Base-by-base conservation (phyloP, 2,888 invertebrate species). In the Pseudococcus longispinus region DNA sequence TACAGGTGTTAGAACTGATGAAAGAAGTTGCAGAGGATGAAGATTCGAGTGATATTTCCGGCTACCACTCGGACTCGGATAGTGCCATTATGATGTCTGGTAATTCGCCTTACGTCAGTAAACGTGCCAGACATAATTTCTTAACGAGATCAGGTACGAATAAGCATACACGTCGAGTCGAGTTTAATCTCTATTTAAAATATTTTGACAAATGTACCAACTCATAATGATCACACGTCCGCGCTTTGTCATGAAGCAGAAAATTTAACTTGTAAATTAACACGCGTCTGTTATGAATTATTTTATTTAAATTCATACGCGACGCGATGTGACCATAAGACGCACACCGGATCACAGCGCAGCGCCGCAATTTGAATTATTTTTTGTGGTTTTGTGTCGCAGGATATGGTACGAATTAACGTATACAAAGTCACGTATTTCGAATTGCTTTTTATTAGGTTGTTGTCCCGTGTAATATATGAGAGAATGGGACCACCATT, bases 61-160 rank as follows among this genome's bases (percentile, higher is more conserved):
- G 96, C 20, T 96, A 96, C 91, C 96, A 96, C 90, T 95, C 95
- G 0, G 96, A 96, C 90, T 94, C 95, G 23, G 96, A 96, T 89
- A 92, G 92, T 23, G 91, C 91, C 87, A 91, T 92, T 88, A 91
- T 91, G 91, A 91, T 91, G 90, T 91, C 91, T 3, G 91, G 91
- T 23, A 92, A 92, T 88, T 91, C 91, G 0, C 92, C 91, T 3
- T 92, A 91, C 88, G 90, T 91, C 88, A 91, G 90, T 88, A 91
- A 91, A 84, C 89, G 91, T 87, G 91, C 91, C 37, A 90, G 92
- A n/a, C 91, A 91, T 89, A 91, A 91, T 89, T 91, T 92, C 89
- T 90, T 92, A 87, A 91, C 91, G 42, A 90, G 91, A 89, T 92
- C 92, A 89, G 91, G 92, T 91, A 89, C 8, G 65, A 46, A 6